Evolutionary conservation across 1,140 invertebrate species (phyloP).

Genomic region (Cotesia typhae): DNA sequence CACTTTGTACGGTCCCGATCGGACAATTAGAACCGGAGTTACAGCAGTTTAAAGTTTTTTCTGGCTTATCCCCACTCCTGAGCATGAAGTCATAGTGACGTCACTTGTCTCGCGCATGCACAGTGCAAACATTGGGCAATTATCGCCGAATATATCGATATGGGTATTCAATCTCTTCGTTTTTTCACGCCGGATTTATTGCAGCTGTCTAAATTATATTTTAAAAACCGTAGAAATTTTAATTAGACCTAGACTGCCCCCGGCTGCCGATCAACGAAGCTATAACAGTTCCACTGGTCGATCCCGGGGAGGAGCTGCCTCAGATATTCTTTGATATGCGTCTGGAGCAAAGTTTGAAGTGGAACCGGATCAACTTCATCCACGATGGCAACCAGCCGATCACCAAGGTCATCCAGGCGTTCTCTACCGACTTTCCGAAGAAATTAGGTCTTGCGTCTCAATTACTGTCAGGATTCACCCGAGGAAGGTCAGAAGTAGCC

Average conservation of each 20-base stretch:
- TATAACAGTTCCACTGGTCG: constrained; percentile 75
- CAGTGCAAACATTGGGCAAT: neutral
- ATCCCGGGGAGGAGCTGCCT: constrained; percentile 73
- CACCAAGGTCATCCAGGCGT: constrained; percentile 67
- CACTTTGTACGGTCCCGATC: too few species aligned
- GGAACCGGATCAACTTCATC: constrained; percentile 75
- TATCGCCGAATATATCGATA: neutral
- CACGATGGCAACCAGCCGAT: constrained; percentile 70
- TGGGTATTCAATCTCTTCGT: neutral
- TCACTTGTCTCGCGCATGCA: too few species aligned
- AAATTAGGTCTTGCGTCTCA: constrained; percentile 38
- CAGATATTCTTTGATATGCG: constrained; percentile 79
- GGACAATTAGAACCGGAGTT: too few species aligned
- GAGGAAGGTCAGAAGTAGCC: constrained; percentile 62
- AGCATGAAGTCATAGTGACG: too few species aligned
- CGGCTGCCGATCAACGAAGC: constrained; percentile 72
- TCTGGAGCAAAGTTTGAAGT: constrained; percentile 69
- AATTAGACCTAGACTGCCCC: constrained; percentile 76
- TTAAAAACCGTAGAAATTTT: constrained; percentile 6
- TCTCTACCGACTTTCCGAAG: constrained; percentile 64
- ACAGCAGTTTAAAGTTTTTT: too few species aligned
- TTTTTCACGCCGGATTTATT: neutral
- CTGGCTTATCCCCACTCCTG: too few species aligned
- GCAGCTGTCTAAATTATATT: neutral
- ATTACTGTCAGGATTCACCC: constrained; percentile 68